A percentile compares a stretch with the other conserved stretches of the same genome.
Evolutionary conservation across 2,113 vertebrate genomes (phyloP).

Genomic region (Raphicerus campestris): DNA sequence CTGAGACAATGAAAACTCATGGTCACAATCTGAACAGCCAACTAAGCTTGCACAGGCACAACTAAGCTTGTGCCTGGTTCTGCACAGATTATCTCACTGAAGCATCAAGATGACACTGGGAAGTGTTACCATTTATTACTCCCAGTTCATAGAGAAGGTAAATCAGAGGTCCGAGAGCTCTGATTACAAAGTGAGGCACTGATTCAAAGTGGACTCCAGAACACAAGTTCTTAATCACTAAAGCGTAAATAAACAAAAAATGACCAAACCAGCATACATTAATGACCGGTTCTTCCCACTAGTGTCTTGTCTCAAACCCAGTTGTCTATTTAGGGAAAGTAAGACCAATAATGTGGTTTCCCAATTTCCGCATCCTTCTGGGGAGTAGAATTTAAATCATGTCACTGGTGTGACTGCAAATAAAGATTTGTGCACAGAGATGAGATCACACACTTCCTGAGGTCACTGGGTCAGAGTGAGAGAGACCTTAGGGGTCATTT

Average conservation of each 20-base stretch:
- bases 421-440: neutral
- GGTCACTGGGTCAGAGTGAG: neutral
- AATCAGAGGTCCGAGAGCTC: neutral
- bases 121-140: neutral
- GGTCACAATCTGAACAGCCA: neutral
- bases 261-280: neutral
- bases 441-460: neutral
- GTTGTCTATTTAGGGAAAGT: neutral
- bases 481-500: neutral
- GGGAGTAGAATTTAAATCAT: neutral
- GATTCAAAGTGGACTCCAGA: neutral
- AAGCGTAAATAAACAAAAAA: neutral
- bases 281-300: neutral
- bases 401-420: neutral
- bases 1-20: too few species aligned
- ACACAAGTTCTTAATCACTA: neutral
- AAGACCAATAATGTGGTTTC: neutral
- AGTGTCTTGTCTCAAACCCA: neutral
- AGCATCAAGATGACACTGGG: neutral
- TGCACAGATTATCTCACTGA: neutral
- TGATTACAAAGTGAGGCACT: neutral
- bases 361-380: neutral
- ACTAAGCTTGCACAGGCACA: neutral
- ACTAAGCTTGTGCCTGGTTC: neutral
- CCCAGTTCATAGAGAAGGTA: neutral